A percentile compares a stretch with the other conserved stretches of the same genome.
These are phyloP conservation scores for Pterocles burchelli DNA, from an alignment of 2,113 vertebrate species.

Conservation along the genomic window DNA sequence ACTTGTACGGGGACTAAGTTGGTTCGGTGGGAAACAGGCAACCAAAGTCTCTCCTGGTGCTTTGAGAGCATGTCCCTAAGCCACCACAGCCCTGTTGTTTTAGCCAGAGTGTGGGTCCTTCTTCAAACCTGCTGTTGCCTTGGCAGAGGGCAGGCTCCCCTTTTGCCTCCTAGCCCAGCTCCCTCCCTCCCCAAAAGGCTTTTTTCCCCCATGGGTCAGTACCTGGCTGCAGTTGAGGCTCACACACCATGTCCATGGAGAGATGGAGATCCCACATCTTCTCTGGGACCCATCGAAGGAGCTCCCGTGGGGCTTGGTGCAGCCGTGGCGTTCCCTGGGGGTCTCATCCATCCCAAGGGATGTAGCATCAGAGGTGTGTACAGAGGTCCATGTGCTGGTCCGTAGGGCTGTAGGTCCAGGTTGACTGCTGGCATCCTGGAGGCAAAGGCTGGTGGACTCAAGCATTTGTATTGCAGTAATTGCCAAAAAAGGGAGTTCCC, in stretches of 20 bases:
- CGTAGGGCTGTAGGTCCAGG: not conserved
- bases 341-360: too few species aligned
- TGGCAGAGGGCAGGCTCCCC: not conserved
- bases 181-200: not conserved
- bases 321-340: too few species aligned
- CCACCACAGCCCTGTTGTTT: not conserved
- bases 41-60: not conserved
- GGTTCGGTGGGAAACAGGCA: slow-evolving; percentile 16
- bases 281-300: not conserved
- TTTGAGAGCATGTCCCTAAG: not conserved
- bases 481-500: not conserved
- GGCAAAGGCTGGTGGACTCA: not conserved
- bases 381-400: not conserved
- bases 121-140: rapidly evolving
- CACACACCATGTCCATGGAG: rapidly evolving
- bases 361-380: too few species aligned
- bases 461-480: not conserved
- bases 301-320: rapidly evolving
- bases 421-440: not conserved
- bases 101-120: too few species aligned
- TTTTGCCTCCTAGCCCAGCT: not conserved
- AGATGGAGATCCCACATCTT: not conserved
- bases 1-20: not conserved
- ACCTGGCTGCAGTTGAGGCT: not conserved
- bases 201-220: not conserved